Evolutionary conservation across 1,140 invertebrate genomes (phyloP).

Genomic region (Lepidurus couesii): DNA sequence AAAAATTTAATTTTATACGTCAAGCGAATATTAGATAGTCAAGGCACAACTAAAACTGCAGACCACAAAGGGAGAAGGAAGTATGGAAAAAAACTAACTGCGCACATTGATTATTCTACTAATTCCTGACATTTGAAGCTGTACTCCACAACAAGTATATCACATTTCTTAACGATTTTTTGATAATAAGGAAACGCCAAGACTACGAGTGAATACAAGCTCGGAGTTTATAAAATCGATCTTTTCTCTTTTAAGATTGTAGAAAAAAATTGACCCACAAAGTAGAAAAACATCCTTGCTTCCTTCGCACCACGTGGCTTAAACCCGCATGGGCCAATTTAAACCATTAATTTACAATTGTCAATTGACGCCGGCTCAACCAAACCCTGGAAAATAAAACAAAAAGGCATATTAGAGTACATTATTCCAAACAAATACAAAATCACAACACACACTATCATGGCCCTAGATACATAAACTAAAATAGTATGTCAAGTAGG

Average conservation of each 20-base stretch:
- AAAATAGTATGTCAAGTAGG: no score
- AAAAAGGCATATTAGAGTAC: neutral
- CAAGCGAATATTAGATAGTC: neutral
- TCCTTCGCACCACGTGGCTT: neutral
- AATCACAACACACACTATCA: no score
- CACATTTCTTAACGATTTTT: neutral
- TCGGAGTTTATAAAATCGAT: neutral
- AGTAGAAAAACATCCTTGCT: neutral
- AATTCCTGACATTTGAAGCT: neutral
- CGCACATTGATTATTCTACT: neutral
- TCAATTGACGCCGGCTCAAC: constrained; percentile 1
- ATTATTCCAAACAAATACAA: no score
- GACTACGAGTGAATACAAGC: neutral
- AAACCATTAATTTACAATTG: neutral
- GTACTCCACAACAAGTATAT: neutral
- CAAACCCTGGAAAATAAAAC: neutral
- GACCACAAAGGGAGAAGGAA: neutral
- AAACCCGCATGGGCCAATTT: neutral
- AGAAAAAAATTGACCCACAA: neutral
- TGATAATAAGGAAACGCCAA: neutral
- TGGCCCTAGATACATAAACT: no score
- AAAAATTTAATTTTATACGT: neutral
- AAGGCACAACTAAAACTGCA: neutral
- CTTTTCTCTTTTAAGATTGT: neutral
- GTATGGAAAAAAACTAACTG: neutral